Percentiles rank a stretch among this genome's conserved stretches.
Conservation (phyloP, 2,113 vertebrate species). For the Chunga burmeisteri region DNA sequence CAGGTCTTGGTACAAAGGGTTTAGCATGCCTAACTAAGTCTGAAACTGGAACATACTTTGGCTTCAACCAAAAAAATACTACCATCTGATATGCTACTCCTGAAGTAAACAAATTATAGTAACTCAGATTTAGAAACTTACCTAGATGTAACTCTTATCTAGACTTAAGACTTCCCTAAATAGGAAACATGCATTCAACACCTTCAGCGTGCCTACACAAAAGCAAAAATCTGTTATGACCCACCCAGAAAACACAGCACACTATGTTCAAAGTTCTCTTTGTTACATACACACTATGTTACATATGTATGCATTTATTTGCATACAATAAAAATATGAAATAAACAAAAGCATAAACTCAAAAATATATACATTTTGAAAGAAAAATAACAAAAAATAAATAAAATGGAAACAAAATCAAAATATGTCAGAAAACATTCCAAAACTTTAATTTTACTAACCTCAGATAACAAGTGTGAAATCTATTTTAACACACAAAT, state of each 20-base stretch:
- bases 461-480: background rate
- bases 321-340: background rate
- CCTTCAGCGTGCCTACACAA: background rate
- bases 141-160: background rate
- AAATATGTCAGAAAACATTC: slow-evolving; percentile 25
- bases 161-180: background rate
- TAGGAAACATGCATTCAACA: background rate
- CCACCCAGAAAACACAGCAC: background rate
- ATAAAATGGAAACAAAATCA: background rate
- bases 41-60: background rate
- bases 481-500: background rate
- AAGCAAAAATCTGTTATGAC: background rate
- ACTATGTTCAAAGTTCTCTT: background rate
- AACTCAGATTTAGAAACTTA: background rate
- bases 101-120: background rate
- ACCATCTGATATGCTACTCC: background rate
- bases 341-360: background rate
- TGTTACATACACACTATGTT: background rate
- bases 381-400: background rate
- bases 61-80: background rate
- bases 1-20: background rate
- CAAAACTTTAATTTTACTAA: slow-evolving; percentile 40
- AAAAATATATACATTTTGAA: background rate
- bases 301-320: background rate
- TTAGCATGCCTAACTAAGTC: background rate